These are phyloP conservation scores for Antheraea mylitta DNA, from an alignment of 1,140 invertebrate genomes.

Conservation along the genomic window DNA sequence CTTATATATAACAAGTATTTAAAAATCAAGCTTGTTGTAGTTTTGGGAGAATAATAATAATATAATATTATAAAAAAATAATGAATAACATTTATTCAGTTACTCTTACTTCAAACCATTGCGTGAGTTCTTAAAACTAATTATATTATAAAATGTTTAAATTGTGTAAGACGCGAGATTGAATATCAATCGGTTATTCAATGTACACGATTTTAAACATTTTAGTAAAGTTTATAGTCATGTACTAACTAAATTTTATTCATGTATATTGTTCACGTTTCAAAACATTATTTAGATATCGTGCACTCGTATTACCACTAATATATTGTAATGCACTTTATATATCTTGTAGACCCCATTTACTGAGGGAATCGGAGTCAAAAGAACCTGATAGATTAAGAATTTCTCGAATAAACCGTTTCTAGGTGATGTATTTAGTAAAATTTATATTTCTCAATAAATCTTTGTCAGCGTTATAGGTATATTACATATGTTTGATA, in stretches of 20 bases:
- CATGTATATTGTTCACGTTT: conserved; percentile 12
- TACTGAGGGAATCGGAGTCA: conserved; percentile 42
- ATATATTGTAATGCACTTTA: conserved; percentile 8
- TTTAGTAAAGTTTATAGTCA: conserved; percentile 25
- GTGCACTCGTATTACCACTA: not conserved
- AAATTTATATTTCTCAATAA: not conserved
- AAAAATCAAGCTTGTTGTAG: conserved; percentile 5
- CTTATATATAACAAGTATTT: conserved; percentile 35
- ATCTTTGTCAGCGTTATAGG: too few relatives aligned
- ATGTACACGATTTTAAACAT: conserved; percentile 59
- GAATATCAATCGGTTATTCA: conserved; percentile 47
- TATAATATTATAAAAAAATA: not conserved
- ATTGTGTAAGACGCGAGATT: conserved; percentile 66
- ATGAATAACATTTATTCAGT: not conserved
- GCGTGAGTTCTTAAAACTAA: not conserved
- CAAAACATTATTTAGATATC: not conserved
- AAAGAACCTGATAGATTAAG: conserved; percentile 62
- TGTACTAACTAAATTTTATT: conserved; percentile 7
- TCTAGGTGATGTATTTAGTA: conserved; percentile 1
- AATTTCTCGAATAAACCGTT: conserved; percentile 1
- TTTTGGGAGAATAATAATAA: not conserved
- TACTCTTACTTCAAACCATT: too few relatives aligned
- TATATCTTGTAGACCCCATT: not conserved
- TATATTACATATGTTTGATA: not conserved
- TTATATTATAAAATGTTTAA: conserved; percentile 37